Conservation (phyloP, 2,888 invertebrate genomes). For the Galerucella calmariensis region DNA sequence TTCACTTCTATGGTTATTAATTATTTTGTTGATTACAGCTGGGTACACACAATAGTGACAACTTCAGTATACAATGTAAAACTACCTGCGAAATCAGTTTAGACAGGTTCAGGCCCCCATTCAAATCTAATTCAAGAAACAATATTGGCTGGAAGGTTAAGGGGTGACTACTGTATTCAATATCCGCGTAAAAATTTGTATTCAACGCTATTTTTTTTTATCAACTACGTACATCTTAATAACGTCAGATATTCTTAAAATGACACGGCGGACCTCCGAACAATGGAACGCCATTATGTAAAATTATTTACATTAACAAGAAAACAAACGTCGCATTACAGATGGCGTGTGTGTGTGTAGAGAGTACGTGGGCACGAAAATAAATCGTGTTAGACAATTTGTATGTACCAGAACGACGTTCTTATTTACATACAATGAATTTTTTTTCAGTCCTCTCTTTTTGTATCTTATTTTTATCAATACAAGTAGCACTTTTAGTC, state of each 20-base stretch:
- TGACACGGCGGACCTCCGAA: slow-evolving; percentile 37
- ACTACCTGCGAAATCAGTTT: too few relatives aligned
- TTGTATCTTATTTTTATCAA: slow-evolving; percentile 37
- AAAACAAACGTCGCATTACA: slow-evolving; percentile 39
- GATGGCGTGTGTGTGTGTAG: slow-evolving; percentile 35
- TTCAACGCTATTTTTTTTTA: not conserved
- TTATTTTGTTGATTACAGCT: not conserved
- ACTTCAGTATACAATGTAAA: not conserved
- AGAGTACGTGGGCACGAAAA: slow-evolving; percentile 44
- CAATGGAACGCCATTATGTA: slow-evolving; percentile 44
- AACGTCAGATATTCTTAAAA: slow-evolving; percentile 31
- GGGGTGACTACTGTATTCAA: not conserved
- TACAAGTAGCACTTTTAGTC: slow-evolving; percentile 36
- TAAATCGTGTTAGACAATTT: slow-evolving; percentile 51
- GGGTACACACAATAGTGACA: not conserved
- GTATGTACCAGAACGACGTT: slow-evolving; percentile 43
- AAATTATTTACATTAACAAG: slow-evolving; percentile 45
- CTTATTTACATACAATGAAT: slow-evolving; percentile 49
- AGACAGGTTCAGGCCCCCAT: too few relatives aligned
- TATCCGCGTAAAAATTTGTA: not conserved
- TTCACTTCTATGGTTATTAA: not conserved
- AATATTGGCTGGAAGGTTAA: not conserved
- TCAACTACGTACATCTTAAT: slow-evolving; percentile 32
- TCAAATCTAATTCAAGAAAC: too few relatives aligned
- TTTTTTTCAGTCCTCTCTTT: slow-evolving; percentile 29